Evolutionary conservation across 2,888 invertebrate species (phyloP).

Genomic region (Drosophila cyrtoloma): DNA sequence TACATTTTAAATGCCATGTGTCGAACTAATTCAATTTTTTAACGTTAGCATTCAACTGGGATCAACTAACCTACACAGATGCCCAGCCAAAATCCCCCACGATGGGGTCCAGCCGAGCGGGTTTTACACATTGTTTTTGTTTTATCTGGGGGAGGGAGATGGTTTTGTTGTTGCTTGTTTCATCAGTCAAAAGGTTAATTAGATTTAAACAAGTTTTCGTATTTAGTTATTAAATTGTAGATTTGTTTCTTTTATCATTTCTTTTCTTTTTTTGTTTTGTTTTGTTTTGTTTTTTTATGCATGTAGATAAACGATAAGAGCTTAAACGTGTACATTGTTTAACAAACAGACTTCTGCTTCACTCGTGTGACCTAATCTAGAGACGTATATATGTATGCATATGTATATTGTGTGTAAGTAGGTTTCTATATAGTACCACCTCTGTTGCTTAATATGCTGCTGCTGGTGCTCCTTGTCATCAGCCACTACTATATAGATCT

Average conservation of each 20-base stretch:
- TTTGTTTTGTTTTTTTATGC: conserved; percentile 55
- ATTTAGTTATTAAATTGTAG: conserved; percentile 50
- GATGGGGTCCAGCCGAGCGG: not conserved
- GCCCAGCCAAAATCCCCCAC: conserved; percentile 2
- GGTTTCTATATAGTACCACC: conserved; percentile 24
- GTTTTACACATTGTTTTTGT: conserved; percentile 16
- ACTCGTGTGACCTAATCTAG: conserved; percentile 67
- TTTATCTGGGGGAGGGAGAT: not conserved
- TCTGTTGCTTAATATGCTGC: not conserved
- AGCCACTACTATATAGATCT: conserved; percentile 13
- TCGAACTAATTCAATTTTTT: conserved; percentile 35
- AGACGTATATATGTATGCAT: conserved; percentile 53
- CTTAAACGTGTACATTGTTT: conserved; percentile 81
- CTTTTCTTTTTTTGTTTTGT: not conserved
- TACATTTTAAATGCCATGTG: conserved; percentile 39
- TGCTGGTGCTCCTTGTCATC: no score
- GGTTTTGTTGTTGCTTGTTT: conserved; percentile 39
- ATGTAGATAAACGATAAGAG: conserved; percentile 80
- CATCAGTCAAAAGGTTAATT: conserved; percentile 70
- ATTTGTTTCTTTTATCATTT: conserved; percentile 6
- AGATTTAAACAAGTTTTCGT: conserved; percentile 62
- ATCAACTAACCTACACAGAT: conserved; percentile 45
- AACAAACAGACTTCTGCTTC: conserved; percentile 78
- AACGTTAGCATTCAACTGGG: conserved; percentile 40
- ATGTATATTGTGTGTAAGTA: conserved; percentile 28